These are phyloP conservation scores for Drosophila vallismaia DNA, from an alignment of 2,888 invertebrate species.

Conservation along the genomic window DNA sequence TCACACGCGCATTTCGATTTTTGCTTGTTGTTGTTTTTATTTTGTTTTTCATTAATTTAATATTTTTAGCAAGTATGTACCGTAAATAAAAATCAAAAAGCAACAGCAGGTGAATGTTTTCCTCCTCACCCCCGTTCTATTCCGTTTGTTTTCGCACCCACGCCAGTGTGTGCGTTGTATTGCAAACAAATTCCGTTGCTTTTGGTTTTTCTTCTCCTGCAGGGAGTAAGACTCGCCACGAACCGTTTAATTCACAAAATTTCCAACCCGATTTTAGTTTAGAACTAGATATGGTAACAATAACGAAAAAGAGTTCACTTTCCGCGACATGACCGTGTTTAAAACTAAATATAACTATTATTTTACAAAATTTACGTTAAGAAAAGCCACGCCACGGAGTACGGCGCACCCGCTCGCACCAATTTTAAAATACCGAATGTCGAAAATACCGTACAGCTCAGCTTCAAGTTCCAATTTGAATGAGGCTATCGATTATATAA, in stretches of 20 bases:
- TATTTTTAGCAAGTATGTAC: slow-evolving; percentile 53
- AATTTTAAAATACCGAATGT: no score
- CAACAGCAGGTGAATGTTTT: slow-evolving; percentile 17
- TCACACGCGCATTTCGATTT: slow-evolving; percentile 72
- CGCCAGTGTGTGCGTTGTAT: slow-evolving; percentile 19
- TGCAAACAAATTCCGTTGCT: slow-evolving; percentile 3
- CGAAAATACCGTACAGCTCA: not conserved
- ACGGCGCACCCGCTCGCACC: slow-evolving; percentile 5
- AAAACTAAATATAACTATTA: not conserved
- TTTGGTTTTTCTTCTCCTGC: slow-evolving; percentile 1
- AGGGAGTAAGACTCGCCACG: not conserved
- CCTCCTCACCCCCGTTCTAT: slow-evolving; percentile 1
- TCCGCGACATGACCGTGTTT: not conserved
- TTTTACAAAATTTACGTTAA: not conserved
- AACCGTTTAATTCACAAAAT: slow-evolving; percentile 1
- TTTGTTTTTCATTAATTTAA: slow-evolving; percentile 54
- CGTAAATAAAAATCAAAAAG: slow-evolving; percentile 1
- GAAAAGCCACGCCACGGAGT: not conserved
- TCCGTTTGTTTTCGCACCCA: slow-evolving; percentile 32
- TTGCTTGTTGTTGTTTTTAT: slow-evolving; percentile 64
- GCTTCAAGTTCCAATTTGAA: not conserved
- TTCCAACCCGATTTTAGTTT: not conserved
- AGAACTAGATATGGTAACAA: not conserved
- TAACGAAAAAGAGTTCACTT: not conserved
- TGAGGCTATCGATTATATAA: no score